Base-by-base conservation (phyloP, 2,888 invertebrate species). In the Eupithecia centaureata region DNA sequence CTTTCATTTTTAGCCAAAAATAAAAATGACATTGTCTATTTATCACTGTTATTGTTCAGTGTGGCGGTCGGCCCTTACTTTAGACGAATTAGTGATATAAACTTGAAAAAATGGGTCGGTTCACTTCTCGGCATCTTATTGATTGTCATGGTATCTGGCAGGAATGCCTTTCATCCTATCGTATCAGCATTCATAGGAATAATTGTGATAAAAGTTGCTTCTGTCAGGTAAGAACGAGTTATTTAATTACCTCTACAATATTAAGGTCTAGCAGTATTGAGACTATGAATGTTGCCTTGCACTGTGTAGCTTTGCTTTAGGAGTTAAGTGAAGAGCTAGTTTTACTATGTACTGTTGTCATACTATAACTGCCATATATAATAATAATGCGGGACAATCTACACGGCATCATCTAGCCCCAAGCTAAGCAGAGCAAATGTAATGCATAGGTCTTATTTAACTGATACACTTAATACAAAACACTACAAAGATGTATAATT, bases 1-100 rank as follows among this genome's bases (percentile, higher is more conserved):
- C 79, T 82, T 73, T 71, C 86, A 2, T 90, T 93, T 76, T 42
- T 93, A 58, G 82, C 79, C 60, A 96, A 96, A 95, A 95, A 95
- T 82, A 88, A 94, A 79, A 96, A 97, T 83, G 97, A 97, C 88
- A 90, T 97, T 63, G 92, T 97, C 77, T 97, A 97, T 86, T 91
- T 97, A 63, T 83, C 91, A 15, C 89, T 97, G 61, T 87, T 97
- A 71, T 82, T 96, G 62, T 91, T 94, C 62, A 96, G 96, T 82
- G 95, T 97, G 69, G 94, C 91, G 22, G 94, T 96, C 77, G 97
- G 97, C 0, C 93, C 94, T 42, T 94, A 94, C 81, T 96, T 96
- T 75, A 94, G 95, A 71, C 92, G 93, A 79, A 90, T 93, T 68
- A 77, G 74, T 22, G 79, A 82, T 54, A 78, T 90, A 32, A 73